Evolutionary conservation across 2,888 invertebrate species (phyloP).

Genomic region (Hipparchia sbordonii): DNA sequence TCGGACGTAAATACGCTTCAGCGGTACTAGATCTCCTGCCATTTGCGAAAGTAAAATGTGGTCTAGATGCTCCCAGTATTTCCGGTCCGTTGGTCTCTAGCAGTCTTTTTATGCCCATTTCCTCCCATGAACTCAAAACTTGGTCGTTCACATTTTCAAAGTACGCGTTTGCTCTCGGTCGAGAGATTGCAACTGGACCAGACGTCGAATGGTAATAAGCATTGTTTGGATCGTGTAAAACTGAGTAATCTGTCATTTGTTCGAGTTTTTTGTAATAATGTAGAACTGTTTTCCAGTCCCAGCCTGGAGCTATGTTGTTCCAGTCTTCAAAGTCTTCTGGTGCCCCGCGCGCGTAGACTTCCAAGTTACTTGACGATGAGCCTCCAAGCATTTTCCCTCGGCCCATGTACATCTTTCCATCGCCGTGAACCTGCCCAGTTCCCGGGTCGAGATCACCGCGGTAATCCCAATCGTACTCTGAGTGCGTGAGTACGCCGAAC

Average conservation of each 20-base stretch:
- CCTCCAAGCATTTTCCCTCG: slow-evolving; percentile 55
- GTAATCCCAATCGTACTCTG: slow-evolving; percentile 52
- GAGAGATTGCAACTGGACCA: slow-evolving; percentile 51
- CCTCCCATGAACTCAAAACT: slow-evolving; percentile 46
- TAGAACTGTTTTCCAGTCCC: slow-evolving; percentile 50
- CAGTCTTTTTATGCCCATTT: slow-evolving; percentile 50
- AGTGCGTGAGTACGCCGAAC: slow-evolving; percentile 45
- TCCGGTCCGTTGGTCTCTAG: slow-evolving; percentile 51
- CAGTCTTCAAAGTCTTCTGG: slow-evolving; percentile 52
- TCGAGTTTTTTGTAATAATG: slow-evolving; percentile 54
- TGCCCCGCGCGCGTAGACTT: slow-evolving; percentile 50
- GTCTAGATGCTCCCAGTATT: slow-evolving; percentile 45
- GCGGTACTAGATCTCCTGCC: slow-evolving; percentile 69
- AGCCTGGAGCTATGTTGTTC: slow-evolving; percentile 48
- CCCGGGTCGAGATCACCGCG: slow-evolving; percentile 45
- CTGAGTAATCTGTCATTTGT: slow-evolving; percentile 47
- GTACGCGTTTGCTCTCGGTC: slow-evolving; percentile 46
- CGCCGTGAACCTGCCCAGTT: slow-evolving; percentile 45
- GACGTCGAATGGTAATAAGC: slow-evolving; percentile 47
- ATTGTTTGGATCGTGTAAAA: slow-evolving; percentile 44
- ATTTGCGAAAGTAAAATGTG: slow-evolving; percentile 54
- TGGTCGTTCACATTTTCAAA: slow-evolving; percentile 44
- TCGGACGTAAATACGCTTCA: slow-evolving; percentile 60
- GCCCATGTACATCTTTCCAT: slow-evolving; percentile 44
- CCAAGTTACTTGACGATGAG: slow-evolving; percentile 50